phyloP scores from a whole-genome alignment of 2,888 invertebrate species.

The Drosophila kokeensis region DNA sequence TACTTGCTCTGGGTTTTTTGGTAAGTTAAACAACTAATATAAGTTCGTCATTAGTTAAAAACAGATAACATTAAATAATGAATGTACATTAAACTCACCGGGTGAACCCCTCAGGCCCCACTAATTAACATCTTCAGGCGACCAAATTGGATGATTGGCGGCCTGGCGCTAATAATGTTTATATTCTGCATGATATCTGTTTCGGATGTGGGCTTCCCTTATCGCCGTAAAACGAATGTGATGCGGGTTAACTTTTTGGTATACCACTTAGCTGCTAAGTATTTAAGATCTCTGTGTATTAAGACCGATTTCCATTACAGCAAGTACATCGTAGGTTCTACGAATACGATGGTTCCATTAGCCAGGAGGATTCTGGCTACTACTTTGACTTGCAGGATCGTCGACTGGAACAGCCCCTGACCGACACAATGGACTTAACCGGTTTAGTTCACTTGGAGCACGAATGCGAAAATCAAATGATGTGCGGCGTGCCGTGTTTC shows the following conservation, averaged over 20 bases:
- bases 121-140: constrained; percentile 82
- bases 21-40: constrained; percentile 56
- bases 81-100: not conserved
- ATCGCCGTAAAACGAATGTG: constrained; percentile 85
- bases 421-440: constrained; percentile 57
- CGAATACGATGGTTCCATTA: constrained; percentile 78
- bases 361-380: constrained; percentile 85
- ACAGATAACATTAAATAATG: not conserved
- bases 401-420: constrained; percentile 59
- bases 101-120: constrained; percentile 70
- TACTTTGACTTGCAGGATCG: constrained; percentile 85
- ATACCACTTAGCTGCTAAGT: constrained; percentile 29
- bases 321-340: constrained; percentile 85
- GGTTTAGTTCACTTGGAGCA: constrained; percentile 51
- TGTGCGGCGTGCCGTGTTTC: constrained; percentile 80
- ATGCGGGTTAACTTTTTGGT: constrained; percentile 86
- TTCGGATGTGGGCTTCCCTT: constrained; percentile 87
- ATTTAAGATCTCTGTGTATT: accelerated
- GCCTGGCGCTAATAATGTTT: constrained; percentile 64
- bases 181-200: constrained; percentile 81
- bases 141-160: constrained; percentile 69
- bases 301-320: constrained; percentile 72
- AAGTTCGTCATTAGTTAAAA: not conserved
- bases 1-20: constrained; percentile 81
- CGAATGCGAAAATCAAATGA: constrained; percentile 70